These are phyloP conservation scores for Lepas anatifera DNA, from an alignment of 2,888 invertebrate species.

Conservation along the genomic window DNA sequence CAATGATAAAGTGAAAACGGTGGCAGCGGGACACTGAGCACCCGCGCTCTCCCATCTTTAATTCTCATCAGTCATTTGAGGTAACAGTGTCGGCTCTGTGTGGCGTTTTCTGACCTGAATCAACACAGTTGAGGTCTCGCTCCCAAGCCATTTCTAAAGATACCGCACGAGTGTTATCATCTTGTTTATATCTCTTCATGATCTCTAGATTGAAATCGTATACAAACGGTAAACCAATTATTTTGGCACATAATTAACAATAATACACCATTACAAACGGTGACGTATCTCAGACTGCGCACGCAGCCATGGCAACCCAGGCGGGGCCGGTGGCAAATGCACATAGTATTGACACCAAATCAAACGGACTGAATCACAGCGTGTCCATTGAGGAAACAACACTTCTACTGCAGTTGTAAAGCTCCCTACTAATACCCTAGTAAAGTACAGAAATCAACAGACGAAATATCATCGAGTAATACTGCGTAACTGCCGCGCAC, in stretches of 20 bases:
- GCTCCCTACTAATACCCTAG: slow-evolving; percentile 9
- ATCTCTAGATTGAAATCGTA: not conserved
- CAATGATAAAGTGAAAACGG: not conserved
- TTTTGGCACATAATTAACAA: slow-evolving; percentile 12
- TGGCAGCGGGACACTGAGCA: not conserved
- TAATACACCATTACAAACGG: slow-evolving; percentile 11
- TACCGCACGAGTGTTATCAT: not conserved
- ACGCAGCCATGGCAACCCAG: not conserved
- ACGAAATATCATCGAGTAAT: slow-evolving; percentile 4
- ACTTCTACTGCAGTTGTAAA: slow-evolving; percentile 4
- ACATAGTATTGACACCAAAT: not conserved
- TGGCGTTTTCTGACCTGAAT: no score
- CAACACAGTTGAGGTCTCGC: no score
- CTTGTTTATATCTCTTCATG: slow-evolving; percentile 10
- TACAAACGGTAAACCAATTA: slow-evolving; percentile 11
- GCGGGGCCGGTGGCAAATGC: not conserved
- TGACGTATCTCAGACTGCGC: not conserved
- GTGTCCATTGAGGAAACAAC: not conserved
- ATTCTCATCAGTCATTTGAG: not conserved
- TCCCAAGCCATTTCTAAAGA: no score
- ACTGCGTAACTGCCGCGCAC: not conserved
- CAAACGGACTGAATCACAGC: slow-evolving; percentile 3
- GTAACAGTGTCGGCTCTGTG: no score
- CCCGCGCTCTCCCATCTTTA: not conserved
- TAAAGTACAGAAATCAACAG: not conserved